phyloP scores from a whole-genome alignment of 2,888 invertebrate species.

The Lycia hirtaria region DNA sequence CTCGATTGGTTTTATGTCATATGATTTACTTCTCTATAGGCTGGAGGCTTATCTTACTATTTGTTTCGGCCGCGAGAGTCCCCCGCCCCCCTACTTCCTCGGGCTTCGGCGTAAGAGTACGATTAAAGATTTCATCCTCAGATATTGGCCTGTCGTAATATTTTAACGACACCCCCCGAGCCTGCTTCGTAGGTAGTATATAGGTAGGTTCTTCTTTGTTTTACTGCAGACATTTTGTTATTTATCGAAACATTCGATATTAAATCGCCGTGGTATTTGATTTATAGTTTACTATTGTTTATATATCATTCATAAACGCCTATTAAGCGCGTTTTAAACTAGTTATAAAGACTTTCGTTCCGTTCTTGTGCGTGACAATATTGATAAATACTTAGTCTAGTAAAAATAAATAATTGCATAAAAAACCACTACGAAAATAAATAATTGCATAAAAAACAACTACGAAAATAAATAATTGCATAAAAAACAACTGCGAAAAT shows the following conservation, averaged over 20 bases:
- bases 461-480: no score
- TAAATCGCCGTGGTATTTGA: no score
- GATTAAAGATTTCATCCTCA: constrained; percentile 80
- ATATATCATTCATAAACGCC: no score
- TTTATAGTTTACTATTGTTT: no score
- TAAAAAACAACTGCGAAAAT: no score
- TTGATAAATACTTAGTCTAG: no score
- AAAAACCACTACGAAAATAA: no score
- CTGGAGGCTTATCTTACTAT: constrained; percentile 64
- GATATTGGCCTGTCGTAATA: constrained; percentile 83
- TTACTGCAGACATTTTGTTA: constrained; percentile 79
- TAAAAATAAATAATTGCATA: no score
- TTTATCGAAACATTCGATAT: constrained; percentile 81
- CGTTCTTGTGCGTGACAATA: no score
- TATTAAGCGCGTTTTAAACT: no score
- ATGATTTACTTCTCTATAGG: constrained; percentile 65
- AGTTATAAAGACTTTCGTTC: no score
- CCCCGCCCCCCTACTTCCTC: constrained; percentile 64
- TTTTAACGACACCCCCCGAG: constrained; percentile 75
- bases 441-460: no score
- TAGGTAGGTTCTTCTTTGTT: constrained; percentile 64
- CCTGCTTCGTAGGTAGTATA: constrained; percentile 58
- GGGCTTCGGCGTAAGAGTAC: constrained; percentile 69
- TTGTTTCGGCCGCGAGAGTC: constrained; percentile 56
- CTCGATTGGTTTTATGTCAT: constrained; percentile 65